A percentile compares a stretch with the other conserved stretches of the same genome.
These are phyloP conservation scores for Tuberolachnus salignus DNA, from an alignment of 2,888 invertebrate species.

Conservation along the genomic window DNA sequence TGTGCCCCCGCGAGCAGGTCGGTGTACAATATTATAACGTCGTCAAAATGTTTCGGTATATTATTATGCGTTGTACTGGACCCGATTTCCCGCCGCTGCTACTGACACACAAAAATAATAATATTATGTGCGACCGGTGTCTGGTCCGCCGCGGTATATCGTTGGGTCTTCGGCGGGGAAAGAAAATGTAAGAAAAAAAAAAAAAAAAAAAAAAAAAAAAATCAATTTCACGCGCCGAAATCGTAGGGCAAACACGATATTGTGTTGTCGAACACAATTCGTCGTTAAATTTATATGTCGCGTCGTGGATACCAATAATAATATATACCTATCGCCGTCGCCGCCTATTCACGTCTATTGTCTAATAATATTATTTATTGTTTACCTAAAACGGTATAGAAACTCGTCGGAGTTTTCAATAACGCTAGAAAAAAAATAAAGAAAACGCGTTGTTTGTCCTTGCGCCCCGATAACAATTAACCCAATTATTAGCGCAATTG, in stretches of 20 bases:
- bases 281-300: constrained; percentile 1
- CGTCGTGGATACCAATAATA: no score
- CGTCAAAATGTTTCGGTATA: background rate
- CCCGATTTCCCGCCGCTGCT: background rate
- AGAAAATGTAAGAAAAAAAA: no score
- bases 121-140: no score
- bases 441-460: constrained; percentile 15
- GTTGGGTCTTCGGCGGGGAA: no score
- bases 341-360: background rate
- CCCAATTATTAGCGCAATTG: background rate
- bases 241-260: background rate
- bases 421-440: background rate
- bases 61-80: no score
- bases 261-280: background rate
- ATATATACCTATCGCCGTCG: background rate
- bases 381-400: background rate
- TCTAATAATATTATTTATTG: background rate
- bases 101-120: constrained; percentile 5
- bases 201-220: no score
- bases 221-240: constrained; percentile 27
- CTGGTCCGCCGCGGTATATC: background rate
- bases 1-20: no score
- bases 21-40: background rate
- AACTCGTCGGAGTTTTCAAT: background rate
- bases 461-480: background rate